A percentile compares a stretch with the other conserved stretches of the same genome.
Conservation (phyloP, 2,797 vertebrate species). For the Myotis findleyi region DNA sequence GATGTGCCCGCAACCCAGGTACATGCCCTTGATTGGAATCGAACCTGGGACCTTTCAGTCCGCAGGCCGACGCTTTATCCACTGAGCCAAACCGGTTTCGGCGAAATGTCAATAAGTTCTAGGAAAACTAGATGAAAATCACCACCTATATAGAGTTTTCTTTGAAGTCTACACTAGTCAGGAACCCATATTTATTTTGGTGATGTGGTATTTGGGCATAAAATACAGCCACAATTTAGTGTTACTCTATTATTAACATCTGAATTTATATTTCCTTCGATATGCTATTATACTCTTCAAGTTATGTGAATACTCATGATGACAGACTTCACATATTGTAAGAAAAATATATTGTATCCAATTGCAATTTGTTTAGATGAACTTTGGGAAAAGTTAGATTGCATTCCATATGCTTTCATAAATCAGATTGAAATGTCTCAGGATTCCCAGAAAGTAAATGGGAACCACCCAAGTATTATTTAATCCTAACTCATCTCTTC, state of each 20-base stretch:
- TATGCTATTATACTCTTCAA: background rate
- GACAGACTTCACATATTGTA: background rate
- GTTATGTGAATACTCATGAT: background rate
- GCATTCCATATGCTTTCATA: background rate
- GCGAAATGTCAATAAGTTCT: background rate
- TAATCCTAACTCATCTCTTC: background rate
- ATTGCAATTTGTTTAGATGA: background rate
- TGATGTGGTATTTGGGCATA: background rate
- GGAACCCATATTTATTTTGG: background rate
- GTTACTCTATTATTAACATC: background rate
- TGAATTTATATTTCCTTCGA: background rate
- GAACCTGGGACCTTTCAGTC: too few species aligned
- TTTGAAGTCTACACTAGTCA: background rate
- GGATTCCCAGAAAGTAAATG: background rate
- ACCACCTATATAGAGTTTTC: background rate
- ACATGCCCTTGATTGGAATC: too few species aligned
- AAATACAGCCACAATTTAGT: background rate
- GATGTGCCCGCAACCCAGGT: too few species aligned
- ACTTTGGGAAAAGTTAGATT: background rate
- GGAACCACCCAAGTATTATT: background rate
- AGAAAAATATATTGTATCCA: background rate
- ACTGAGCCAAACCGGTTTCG: too few species aligned
- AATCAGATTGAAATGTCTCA: background rate
- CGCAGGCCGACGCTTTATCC: too few species aligned
- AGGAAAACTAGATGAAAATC: background rate